Evolutionary conservation across 2,888 invertebrate species (phyloP).

Genomic region (Mythimna impura): DNA sequence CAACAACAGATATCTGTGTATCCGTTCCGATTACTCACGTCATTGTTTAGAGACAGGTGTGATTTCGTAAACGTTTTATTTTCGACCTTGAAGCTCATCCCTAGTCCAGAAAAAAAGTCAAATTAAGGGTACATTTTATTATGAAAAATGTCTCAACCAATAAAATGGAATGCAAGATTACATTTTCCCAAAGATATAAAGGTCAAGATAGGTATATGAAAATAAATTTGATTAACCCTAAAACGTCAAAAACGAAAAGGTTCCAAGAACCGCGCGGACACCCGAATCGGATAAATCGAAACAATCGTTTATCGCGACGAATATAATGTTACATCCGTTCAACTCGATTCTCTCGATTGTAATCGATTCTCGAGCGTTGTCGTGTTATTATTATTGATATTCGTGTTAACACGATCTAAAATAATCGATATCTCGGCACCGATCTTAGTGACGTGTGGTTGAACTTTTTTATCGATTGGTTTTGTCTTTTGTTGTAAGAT

Average conservation of each 20-base stretch:
- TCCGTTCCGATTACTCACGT: not conserved
- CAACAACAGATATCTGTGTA: not conserved
- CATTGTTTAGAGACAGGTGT: conserved; percentile 4
- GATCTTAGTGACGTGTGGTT: conserved; percentile 66
- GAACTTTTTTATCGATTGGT: conserved; percentile 57
- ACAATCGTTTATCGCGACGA: conserved; percentile 72
- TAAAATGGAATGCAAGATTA: conserved; percentile 57
- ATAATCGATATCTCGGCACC: conserved; percentile 68
- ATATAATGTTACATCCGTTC: conserved; percentile 73
- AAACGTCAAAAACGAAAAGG: conserved; percentile 67
- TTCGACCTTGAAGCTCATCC: not conserved
- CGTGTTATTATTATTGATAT: conserved; percentile 72
- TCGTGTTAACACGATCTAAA: conserved; percentile 70
- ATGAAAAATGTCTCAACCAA: conserved; percentile 58
- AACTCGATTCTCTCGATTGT: conserved; percentile 68
- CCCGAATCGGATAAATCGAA: conserved; percentile 70
- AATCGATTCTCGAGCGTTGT: conserved; percentile 72
- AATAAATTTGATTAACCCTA: conserved; percentile 69
- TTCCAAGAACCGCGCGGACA: conserved; percentile 59
- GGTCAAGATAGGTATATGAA: conserved; percentile 62
- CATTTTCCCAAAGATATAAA: conserved; percentile 63
- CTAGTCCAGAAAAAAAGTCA: conserved; percentile 20
- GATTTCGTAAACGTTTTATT: not conserved
- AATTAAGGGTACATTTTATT: conserved; percentile 24
- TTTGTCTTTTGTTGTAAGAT: conserved; percentile 57